Evolutionary conservation across 2,797 vertebrate genomes (phyloP).

Genomic region (Phyllotis vaccarum): DNA sequence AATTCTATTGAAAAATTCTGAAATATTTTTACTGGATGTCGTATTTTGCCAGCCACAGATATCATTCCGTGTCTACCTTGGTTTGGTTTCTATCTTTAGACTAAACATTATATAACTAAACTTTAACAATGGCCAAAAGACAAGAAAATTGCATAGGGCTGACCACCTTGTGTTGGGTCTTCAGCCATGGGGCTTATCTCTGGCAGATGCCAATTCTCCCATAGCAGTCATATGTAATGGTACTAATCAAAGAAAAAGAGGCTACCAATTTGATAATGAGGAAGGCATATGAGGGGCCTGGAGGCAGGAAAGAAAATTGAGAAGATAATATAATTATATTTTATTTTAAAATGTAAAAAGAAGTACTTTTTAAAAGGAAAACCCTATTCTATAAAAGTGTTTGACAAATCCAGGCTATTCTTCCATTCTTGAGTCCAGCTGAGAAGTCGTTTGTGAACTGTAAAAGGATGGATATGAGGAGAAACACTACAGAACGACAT

Average conservation of each 20-base stretch:
- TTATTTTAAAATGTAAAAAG: background rate
- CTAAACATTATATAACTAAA: background rate
- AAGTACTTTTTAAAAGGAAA: background rate
- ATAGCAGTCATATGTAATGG: background rate
- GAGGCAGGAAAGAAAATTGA: background rate
- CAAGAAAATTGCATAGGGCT: background rate
- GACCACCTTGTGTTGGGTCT: no score
- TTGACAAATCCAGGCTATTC: background rate
- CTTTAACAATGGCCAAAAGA: background rate
- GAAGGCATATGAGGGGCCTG: background rate
- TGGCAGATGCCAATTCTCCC: background rate
- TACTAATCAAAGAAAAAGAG: background rate
- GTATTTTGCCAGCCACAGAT: background rate
- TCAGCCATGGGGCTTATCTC: background rate
- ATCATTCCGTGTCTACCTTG: background rate
- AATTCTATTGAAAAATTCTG: background rate
- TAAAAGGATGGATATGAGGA: background rate
- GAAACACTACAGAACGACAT: no score
- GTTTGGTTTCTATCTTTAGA: background rate
- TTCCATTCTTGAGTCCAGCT: background rate
- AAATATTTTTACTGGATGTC: background rate
- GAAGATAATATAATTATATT: background rate
- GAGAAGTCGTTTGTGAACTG: background rate
- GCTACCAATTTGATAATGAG: background rate
- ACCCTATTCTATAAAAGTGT: background rate